A percentile compares a stretch with the other conserved stretches of the same genome.
Conservation (phyloP, 2,797 vertebrate genomes). For the Neomorphus geoffroyi region DNA sequence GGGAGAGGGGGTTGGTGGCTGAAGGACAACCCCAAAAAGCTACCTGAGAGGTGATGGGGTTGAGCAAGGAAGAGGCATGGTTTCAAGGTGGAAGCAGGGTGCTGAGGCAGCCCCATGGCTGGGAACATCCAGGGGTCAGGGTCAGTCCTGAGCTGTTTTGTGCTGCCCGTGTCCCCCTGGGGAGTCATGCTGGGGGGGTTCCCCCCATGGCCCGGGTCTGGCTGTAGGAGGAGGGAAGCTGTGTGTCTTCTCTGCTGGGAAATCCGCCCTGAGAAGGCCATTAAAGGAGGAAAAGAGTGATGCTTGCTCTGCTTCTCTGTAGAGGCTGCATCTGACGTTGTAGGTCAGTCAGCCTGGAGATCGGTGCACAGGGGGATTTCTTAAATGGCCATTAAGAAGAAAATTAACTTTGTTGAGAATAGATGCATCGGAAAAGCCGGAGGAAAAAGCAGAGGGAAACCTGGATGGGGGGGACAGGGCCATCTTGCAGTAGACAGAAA, state of each 20-base stretch:
- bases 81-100: not conserved
- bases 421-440: constrained; percentile 7
- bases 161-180: not conserved
- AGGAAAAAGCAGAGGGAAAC: not conserved
- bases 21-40: not conserved
- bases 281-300: not conserved
- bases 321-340: not conserved
- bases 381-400: not conserved
- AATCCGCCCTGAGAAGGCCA: not conserved
- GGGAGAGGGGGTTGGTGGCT: not conserved
- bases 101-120: not conserved
- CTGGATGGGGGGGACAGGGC: not conserved
- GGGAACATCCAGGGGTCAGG: not conserved
- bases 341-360: not conserved
- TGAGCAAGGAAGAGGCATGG: not conserved
- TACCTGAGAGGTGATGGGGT: not conserved
- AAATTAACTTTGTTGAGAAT: constrained; percentile 41
- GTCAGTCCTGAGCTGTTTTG: not conserved
- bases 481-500: not conserved
- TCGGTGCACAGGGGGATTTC: constrained; percentile 7
- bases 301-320: not conserved
- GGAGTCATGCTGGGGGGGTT: not conserved
- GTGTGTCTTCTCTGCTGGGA: not conserved
- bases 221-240: not conserved
- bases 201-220: rapidly evolving